These are phyloP conservation scores for Listronotus bonariensis DNA, from an alignment of 1,140 invertebrate genomes.

Conservation along the genomic window DNA sequence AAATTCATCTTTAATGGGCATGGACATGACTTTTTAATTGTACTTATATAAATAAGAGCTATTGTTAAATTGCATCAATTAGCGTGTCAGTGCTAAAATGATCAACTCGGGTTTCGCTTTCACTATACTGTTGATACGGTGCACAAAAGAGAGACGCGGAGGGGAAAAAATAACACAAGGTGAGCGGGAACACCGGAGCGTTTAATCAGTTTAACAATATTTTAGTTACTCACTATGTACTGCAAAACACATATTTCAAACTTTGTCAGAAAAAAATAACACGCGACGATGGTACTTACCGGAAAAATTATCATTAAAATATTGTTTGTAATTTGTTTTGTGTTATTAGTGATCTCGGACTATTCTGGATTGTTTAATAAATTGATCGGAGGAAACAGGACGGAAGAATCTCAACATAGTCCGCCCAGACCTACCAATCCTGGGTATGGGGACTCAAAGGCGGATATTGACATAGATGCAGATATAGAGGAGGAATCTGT, in stretches of 20 bases:
- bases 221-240: slow-evolving; percentile 28
- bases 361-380: slow-evolving; percentile 51
- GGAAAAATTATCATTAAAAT: slow-evolving; percentile 50
- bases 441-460: slow-evolving; percentile 53
- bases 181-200: slow-evolving; percentile 27
- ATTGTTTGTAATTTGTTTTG: slow-evolving; percentile 49
- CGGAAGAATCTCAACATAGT: slow-evolving; percentile 35
- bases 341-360: slow-evolving; percentile 50
- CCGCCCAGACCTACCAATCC: slow-evolving; percentile 51
- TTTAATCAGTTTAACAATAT: slow-evolving; percentile 36
- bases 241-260: slow-evolving; percentile 13
- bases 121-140: slow-evolving; percentile 20
- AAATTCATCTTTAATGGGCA: too few relatives aligned
- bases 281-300: slow-evolving; percentile 44
- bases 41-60: not conserved
- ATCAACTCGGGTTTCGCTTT: slow-evolving; percentile 28
- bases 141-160: slow-evolving; percentile 20
- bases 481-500: slow-evolving; percentile 54
- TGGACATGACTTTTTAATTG: too few relatives aligned
- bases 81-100: slow-evolving; percentile 18
- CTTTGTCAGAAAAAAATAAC: slow-evolving; percentile 11
- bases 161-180: slow-evolving; percentile 34
- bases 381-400: slow-evolving; percentile 47
- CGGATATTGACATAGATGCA: slow-evolving; percentile 54
- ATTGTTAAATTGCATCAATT: not conserved